Conservation (phyloP, 2,888 invertebrate species). For the Coleophora flavipennella region DNA sequence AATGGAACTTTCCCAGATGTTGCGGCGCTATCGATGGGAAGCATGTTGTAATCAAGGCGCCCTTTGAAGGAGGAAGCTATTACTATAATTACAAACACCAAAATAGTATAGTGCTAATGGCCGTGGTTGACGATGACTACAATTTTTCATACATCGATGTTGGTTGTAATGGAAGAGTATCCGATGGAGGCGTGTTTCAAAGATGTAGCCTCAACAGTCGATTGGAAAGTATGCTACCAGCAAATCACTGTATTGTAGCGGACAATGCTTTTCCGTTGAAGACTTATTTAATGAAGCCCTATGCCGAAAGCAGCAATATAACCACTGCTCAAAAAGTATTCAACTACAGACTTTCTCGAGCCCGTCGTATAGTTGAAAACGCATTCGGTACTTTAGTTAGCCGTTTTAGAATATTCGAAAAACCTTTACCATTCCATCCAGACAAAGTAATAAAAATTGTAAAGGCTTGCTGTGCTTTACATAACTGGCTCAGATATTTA, state of each 20-base stretch:
- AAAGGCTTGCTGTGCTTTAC: conserved; percentile 12
- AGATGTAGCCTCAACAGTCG: conserved; percentile 11
- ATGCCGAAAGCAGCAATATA: conserved; percentile 8
- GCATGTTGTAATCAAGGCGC: conserved; percentile 12
- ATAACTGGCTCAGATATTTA: conserved; percentile 13
- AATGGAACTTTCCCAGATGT: conserved; percentile 7
- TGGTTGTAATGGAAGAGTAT: conserved; percentile 13
- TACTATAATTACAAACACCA: conserved; percentile 12
- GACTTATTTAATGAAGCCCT: conserved; percentile 11
- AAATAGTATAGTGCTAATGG: conserved; percentile 13
- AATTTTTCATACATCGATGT: conserved; percentile 14
- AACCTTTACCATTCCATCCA: conserved; percentile 11
- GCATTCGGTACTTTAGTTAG: conserved; percentile 7
- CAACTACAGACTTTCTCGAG: conserved; percentile 9
- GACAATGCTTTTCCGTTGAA: conserved; percentile 13
- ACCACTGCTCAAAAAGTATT: conserved; percentile 8
- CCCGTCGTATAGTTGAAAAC: conserved; percentile 3
- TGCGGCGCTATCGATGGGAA: conserved; percentile 13
- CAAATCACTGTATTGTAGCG: conserved; percentile 8
- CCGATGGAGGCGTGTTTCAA: conserved; percentile 19
- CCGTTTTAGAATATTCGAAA: conserved; percentile 8
- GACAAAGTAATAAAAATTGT: conserved; percentile 13
- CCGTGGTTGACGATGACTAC: conserved; percentile 11
- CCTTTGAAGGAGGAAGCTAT: conserved; percentile 12
- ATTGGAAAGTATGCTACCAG: conserved; percentile 14